phyloP scores from a whole-genome alignment of 2,113 vertebrate species.

The Urocitellus parryii region DNA sequence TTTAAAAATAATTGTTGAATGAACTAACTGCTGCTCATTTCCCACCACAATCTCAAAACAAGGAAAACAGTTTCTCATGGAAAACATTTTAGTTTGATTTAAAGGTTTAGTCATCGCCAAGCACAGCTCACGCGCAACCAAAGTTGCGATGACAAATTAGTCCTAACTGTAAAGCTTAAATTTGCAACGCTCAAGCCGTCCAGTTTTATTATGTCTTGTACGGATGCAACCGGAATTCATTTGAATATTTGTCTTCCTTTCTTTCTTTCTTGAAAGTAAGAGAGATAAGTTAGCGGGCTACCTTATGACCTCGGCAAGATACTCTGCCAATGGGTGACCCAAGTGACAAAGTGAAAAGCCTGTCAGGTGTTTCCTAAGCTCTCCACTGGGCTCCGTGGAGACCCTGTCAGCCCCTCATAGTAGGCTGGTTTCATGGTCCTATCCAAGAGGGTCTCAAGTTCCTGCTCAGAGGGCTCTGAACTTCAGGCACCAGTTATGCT shows the following conservation, averaged over 20 bases:
- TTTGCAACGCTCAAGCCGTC: not conserved
- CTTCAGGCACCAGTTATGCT: not conserved
- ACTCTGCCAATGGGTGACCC: not conserved
- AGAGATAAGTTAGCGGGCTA: not conserved
- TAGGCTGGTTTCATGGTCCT: not conserved
- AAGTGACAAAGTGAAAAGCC: not conserved
- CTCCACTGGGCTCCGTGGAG: not conserved
- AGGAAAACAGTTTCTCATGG: not conserved
- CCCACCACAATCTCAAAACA: not conserved
- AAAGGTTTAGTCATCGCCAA: not conserved
- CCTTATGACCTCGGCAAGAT: not conserved
- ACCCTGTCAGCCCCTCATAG: not conserved
- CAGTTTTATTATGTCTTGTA: not conserved
- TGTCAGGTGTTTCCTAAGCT: not conserved
- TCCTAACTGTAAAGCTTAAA: not conserved
- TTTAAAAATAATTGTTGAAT: constrained; percentile 55
- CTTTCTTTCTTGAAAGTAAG: not conserved
- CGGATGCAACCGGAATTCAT: not conserved
- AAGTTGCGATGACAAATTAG: not conserved
- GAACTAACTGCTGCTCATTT: constrained; percentile 53
- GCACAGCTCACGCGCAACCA: not conserved
- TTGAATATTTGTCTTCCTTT: not conserved
- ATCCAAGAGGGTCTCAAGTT: not conserved
- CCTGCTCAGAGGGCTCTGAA: not conserved
- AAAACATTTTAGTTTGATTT: constrained; percentile 8